Evolutionary conservation across 1,140 invertebrate species (phyloP).

Genomic region (Drosophila sechellia): DNA sequence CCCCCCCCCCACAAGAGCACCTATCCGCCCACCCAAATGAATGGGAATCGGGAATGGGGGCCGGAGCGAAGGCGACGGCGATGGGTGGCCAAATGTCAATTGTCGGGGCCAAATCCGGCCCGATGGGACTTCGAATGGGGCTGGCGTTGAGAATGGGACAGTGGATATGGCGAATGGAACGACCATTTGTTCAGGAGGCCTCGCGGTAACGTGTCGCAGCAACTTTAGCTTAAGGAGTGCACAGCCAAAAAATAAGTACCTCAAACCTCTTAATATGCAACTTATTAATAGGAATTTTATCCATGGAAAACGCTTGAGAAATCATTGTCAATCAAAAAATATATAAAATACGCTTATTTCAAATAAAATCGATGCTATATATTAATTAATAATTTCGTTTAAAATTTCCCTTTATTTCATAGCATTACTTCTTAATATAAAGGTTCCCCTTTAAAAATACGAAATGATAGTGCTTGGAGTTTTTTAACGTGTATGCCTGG

Average conservation of each 20-base stretch:
- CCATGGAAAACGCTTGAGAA: too few relatives aligned
- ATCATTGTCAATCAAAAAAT: not conserved
- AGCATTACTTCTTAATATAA: too few relatives aligned
- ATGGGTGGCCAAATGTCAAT: conserved; percentile 58
- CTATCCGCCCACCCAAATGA: conserved; percentile 51
- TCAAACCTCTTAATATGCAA: accelerated
- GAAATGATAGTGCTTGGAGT: not conserved
- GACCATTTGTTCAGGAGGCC: conserved; percentile 48
- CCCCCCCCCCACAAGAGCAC: not conserved
- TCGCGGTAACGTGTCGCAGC: conserved; percentile 39
- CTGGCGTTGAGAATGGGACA: conserved; percentile 16
- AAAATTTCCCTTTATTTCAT: too few relatives aligned
- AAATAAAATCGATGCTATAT: too few relatives aligned
- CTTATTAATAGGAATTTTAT: too few relatives aligned
- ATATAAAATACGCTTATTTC: not conserved
- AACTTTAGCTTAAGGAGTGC: conserved; percentile 23
- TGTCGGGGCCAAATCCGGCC: conserved; percentile 37
- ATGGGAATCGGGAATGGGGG: conserved; percentile 25
- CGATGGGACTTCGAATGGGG: conserved; percentile 19
- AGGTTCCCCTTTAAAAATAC: not conserved
- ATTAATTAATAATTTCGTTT: too few relatives aligned
- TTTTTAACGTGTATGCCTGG: conserved; percentile 8
- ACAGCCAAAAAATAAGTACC: not conserved
- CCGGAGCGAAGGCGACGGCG: conserved; percentile 24
- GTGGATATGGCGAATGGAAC: conserved; percentile 3